Evolutionary conservation across 2,113 vertebrate species (phyloP).

Genomic region (Romanogobio albipinnatus): DNA sequence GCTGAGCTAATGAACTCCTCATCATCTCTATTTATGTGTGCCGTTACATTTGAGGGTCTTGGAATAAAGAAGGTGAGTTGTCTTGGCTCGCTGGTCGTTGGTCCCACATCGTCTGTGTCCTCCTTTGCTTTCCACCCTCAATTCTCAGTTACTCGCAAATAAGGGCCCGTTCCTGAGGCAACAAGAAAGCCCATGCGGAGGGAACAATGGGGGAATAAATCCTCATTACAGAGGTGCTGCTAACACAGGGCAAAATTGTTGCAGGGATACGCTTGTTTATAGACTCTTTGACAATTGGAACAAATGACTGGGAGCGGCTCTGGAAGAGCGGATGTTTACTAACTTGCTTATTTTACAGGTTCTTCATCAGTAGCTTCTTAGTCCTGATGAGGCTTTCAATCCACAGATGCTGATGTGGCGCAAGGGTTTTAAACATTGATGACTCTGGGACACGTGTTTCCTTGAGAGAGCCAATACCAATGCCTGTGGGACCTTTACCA

Average conservation of each 20-base stretch:
- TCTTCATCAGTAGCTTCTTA: background rate
- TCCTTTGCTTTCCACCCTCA: background rate
- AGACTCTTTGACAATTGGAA: slow-evolving; percentile 68
- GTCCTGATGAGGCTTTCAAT: slow-evolving; percentile 26
- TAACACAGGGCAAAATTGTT: slow-evolving; percentile 62
- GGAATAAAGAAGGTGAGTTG: slow-evolving; percentile 25
- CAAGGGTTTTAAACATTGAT: slow-evolving; percentile 13
- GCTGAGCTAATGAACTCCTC: slow-evolving; percentile 38
- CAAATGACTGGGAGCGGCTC: slow-evolving; percentile 66
- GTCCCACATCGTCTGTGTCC: background rate
- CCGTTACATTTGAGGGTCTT: slow-evolving; percentile 40
- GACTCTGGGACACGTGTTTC: background rate
- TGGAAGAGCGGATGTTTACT: slow-evolving; percentile 29
- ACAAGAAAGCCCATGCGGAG: slow-evolving; percentile 56
- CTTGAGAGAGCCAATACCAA: background rate
- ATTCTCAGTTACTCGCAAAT: background rate
- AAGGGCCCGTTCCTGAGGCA: slow-evolving; percentile 44
- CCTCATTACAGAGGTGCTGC: slow-evolving; percentile 68
- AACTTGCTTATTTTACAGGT: slow-evolving; percentile 39
- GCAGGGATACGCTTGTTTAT: slow-evolving; percentile 67
- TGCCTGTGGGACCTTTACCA: background rate
- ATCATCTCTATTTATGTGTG: slow-evolving; percentile 39
- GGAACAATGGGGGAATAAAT: slow-evolving; percentile 67
- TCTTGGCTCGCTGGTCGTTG: background rate
- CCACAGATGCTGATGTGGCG: slow-evolving; percentile 9